Evolutionary conservation across 2,113 vertebrate genomes (phyloP).

Genomic region (Orthonyx spaldingii): DNA sequence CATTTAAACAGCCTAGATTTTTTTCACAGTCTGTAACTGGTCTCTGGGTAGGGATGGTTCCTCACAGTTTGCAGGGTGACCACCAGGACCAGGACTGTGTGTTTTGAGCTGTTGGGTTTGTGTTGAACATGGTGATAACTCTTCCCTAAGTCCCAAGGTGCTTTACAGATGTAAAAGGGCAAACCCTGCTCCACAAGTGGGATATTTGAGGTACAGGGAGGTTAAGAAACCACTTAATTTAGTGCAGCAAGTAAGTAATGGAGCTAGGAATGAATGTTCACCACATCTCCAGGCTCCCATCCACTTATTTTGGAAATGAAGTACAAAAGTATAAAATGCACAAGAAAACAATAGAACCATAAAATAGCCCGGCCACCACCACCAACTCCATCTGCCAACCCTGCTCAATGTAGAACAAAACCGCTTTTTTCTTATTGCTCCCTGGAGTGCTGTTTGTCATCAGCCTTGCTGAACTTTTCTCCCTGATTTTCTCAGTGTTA

Average conservation of each 20-base stretch:
- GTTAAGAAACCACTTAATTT: background rate
- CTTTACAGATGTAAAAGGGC: background rate
- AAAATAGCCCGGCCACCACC: background rate
- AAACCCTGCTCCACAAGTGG: background rate
- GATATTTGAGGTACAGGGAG: background rate
- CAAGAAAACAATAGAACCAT: background rate
- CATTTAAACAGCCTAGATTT: background rate
- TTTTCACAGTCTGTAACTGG: background rate
- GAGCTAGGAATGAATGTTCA: background rate
- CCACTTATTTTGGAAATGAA: background rate
- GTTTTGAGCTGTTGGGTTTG: background rate
- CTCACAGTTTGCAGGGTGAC: rapidly evolving
- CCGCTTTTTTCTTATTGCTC: background rate
- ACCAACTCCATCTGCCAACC: background rate
- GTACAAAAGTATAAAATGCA: background rate
- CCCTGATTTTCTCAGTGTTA: background rate
- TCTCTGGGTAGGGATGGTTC: background rate
- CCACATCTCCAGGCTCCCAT: background rate
- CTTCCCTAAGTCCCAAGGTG: background rate
- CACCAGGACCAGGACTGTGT: background rate
- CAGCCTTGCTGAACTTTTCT: background rate
- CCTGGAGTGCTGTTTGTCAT: background rate
- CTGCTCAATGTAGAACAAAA: background rate
- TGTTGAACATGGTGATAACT: background rate
- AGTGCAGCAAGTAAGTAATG: background rate